These are phyloP conservation scores for Odontocerum albicorne DNA, from an alignment of 2,888 invertebrate species.

Conservation along the genomic window DNA sequence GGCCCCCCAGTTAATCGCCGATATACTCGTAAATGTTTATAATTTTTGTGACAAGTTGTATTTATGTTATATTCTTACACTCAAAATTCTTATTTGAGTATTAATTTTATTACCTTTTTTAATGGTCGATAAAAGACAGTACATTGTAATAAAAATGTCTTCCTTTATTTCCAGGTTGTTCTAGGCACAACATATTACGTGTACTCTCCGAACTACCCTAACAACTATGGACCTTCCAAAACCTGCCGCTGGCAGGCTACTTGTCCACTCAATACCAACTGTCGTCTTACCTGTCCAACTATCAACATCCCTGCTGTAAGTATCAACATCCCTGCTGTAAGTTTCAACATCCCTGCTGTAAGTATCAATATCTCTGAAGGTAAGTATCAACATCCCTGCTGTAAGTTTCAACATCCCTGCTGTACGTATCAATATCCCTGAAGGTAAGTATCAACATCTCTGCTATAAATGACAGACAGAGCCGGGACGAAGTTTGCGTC, in stretches of 20 bases:
- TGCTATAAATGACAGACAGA: neutral
- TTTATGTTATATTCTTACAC: too few relatives aligned
- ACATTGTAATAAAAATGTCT: neutral
- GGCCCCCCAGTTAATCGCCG: too few relatives aligned
- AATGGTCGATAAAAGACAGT: too few relatives aligned
- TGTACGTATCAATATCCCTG: too few relatives aligned
- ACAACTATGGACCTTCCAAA: conserved; percentile 43
- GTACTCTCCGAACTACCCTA: conserved; percentile 53
- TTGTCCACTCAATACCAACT: conserved; percentile 49
- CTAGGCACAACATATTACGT: conserved; percentile 48
- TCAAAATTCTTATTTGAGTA: too few relatives aligned
- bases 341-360: too few relatives aligned
- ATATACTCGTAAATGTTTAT: too few relatives aligned
- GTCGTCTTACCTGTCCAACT: conserved; percentile 51
- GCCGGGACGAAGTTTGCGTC: too few relatives aligned
- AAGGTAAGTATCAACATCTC: conserved; percentile 43
- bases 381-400: conserved; percentile 41
- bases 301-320: conserved; percentile 41
- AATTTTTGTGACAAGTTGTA: too few relatives aligned
- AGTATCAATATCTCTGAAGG: too few relatives aligned
- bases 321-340: conserved; percentile 50
- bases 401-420: conserved; percentile 44
- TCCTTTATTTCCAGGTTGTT: conserved; percentile 41
- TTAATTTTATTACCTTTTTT: too few relatives aligned
- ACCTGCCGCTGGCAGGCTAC: conserved; percentile 57